Evolutionary conservation across 1,140 invertebrate genomes (phyloP).

Genomic region (Megathymus violae): DNA sequence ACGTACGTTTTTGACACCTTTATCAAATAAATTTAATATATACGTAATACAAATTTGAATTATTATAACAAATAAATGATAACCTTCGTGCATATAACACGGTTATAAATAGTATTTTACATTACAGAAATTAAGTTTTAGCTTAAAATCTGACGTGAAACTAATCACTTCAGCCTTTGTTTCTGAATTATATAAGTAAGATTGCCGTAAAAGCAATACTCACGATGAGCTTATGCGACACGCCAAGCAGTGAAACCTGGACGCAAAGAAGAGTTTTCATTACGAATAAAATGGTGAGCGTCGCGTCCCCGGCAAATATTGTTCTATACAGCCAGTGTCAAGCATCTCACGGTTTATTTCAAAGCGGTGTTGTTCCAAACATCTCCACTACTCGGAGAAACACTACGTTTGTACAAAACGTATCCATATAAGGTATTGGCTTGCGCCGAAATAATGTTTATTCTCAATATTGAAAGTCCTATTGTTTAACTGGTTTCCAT

Average conservation of each 20-base stretch:
- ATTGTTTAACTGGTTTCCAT: slow-evolving; percentile 18
- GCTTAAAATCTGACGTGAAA: too few species aligned
- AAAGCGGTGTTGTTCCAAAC: slow-evolving; percentile 42
- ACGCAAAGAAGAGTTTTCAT: slow-evolving; percentile 23
- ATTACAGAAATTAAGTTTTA: too few species aligned
- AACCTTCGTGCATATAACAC: too few species aligned
- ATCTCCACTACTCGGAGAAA: slow-evolving; percentile 33
- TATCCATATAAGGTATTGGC: slow-evolving; percentile 19
- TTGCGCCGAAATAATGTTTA: slow-evolving; percentile 16
- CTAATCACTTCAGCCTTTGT: not conserved
- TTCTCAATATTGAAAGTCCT: slow-evolving; percentile 31
- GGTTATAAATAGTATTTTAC: too few species aligned
- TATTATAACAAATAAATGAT: too few species aligned
- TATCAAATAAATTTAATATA: too few species aligned
- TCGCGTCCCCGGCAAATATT: slow-evolving; percentile 7
- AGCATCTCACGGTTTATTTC: slow-evolving; percentile 29
- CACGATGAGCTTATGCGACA: not conserved
- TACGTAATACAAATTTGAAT: too few species aligned
- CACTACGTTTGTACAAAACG: slow-evolving; percentile 26
- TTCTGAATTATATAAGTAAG: not conserved
- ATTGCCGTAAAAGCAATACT: not conserved
- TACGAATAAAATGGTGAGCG: slow-evolving; percentile 22
- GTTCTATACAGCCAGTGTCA: slow-evolving; percentile 37
- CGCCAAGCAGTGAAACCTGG: not conserved
- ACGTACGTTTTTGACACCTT: too few species aligned